Conservation (phyloP, 2,797 vertebrate species). For the Pagetopsis macropterus region DNA sequence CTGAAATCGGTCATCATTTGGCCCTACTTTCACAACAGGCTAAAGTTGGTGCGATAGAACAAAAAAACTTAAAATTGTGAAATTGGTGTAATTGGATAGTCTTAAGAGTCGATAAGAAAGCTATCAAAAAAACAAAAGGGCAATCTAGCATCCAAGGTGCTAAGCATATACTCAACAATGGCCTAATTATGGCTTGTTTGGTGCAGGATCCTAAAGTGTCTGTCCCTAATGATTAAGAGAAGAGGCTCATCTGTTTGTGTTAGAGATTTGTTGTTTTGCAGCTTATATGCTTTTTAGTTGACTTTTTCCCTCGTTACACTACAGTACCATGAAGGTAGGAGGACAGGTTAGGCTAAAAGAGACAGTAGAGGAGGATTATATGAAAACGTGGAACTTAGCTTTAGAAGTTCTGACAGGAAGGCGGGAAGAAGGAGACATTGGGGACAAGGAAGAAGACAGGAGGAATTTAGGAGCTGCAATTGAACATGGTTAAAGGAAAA, state of each 20-base stretch:
- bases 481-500: not conserved
- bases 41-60: not conserved
- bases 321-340: constrained; percentile 3
- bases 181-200: not conserved
- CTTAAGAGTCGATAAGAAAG: not conserved
- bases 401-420: constrained; percentile 6
- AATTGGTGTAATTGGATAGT: constrained; percentile 32
- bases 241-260: constrained; percentile 21
- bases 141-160: constrained; percentile 21
- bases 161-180: constrained; percentile 12
- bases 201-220: constrained; percentile 18
- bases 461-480: constrained; percentile 5
- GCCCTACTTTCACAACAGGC: not conserved
- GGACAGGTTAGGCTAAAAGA: not conserved
- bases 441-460: constrained; percentile 17
- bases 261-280: constrained; percentile 1
- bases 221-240: constrained; percentile 7
- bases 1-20: constrained; percentile 6
- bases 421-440: not conserved
- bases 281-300: constrained; percentile 4
- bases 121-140: constrained; percentile 23
- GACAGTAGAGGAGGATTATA: not conserved
- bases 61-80: constrained; percentile 4
- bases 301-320: not conserved
- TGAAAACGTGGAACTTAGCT: not conserved